Evolutionary conservation across 1,140 invertebrate species (phyloP).

Genomic region (Gonioctena quinquepunctata): DNA sequence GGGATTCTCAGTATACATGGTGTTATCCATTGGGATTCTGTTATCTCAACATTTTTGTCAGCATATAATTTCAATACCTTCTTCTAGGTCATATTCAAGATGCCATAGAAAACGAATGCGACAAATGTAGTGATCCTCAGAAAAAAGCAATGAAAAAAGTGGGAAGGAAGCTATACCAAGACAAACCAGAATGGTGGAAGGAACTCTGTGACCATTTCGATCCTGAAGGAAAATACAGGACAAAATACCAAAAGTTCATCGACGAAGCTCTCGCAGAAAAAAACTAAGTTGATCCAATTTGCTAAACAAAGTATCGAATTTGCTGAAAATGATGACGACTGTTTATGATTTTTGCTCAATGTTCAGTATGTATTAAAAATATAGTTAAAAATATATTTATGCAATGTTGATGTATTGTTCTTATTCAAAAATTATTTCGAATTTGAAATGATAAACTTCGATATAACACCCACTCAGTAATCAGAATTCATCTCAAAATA

Average conservation of each 20-base stretch:
- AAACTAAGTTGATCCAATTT: no score
- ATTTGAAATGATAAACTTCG: background rate
- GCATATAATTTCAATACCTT: background rate
- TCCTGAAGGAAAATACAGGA: slow-evolving; percentile 48
- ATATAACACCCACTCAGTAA: no score
- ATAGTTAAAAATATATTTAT: background rate
- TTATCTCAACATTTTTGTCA: background rate
- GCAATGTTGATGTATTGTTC: background rate
- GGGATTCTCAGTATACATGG: background rate
- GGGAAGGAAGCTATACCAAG: slow-evolving; percentile 46
- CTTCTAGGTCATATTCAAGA: slow-evolving; percentile 53
- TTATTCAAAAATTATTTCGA: background rate
- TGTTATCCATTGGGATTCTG: background rate
- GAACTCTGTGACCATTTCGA: slow-evolving; percentile 54
- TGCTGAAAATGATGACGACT: background rate
- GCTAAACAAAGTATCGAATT: background rate
- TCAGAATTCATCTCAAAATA: no score
- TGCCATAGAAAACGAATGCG: slow-evolving; percentile 52
- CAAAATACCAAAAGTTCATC: slow-evolving; percentile 40
- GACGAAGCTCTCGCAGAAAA: background rate
- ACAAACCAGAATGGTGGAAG: slow-evolving; percentile 50
- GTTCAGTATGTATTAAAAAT: no score
- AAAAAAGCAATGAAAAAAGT: slow-evolving; percentile 51
- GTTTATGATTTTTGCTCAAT: background rate
- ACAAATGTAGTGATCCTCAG: slow-evolving; percentile 54